These are phyloP conservation scores for Apomyelois bistriatella DNA, from an alignment of 2,888 invertebrate genomes.

Conservation along the genomic window DNA sequence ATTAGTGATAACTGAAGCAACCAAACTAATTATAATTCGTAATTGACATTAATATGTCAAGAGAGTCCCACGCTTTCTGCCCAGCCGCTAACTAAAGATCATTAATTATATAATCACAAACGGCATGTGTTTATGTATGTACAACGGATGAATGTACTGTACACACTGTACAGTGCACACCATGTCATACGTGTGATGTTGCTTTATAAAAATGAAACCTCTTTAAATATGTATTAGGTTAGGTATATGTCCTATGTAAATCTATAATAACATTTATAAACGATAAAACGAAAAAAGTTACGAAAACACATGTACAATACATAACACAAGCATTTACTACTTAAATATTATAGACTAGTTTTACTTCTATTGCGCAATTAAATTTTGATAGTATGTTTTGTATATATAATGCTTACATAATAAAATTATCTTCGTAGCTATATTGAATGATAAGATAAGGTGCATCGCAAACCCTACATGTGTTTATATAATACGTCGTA, in stretches of 20 bases:
- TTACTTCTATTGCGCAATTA: conserved; percentile 37
- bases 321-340: too few relatives aligned
- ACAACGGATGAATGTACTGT: too few relatives aligned
- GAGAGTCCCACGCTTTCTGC: conserved; percentile 8
- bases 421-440: conserved; percentile 33
- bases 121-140: neutral
- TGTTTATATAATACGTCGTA: conserved; percentile 4
- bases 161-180: too few relatives aligned
- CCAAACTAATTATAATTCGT: too few relatives aligned
- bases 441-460: conserved; percentile 45
- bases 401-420: conserved; percentile 33
- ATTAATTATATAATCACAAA: conserved; percentile 6
- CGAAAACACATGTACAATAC: too few relatives aligned
- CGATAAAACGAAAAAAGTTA: too few relatives aligned
- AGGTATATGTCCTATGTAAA: too few relatives aligned
- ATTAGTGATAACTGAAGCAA: neutral
- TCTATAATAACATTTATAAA: too few relatives aligned
- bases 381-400: conserved; percentile 23
- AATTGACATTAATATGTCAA: neutral
- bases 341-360: too few relatives aligned
- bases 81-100: conserved; percentile 10
- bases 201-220: too few relatives aligned
- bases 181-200: too few relatives aligned
- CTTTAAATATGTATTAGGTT: too few relatives aligned
- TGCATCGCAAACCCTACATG: conserved; percentile 18